Percentiles rank a stretch among this genome's conserved stretches.
phyloP scores from a whole-genome alignment of 2,888 invertebrate genomes.

The Alcis repandata region DNA sequence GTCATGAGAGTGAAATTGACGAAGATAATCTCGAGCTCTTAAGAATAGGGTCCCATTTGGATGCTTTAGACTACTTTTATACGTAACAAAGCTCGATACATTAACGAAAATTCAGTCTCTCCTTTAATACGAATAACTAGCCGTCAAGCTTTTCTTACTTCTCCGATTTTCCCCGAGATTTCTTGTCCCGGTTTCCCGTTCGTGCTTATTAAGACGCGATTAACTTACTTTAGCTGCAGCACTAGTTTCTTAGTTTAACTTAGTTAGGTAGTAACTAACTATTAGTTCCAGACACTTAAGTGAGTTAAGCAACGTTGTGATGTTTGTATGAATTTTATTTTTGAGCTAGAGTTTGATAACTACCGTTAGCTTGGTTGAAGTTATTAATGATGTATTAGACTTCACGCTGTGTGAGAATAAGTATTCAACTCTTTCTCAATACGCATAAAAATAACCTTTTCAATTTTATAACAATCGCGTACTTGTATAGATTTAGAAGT shows the following conservation, averaged over 20 bases:
- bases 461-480: too few relatives aligned
- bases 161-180: neutral
- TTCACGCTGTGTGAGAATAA: too few relatives aligned
- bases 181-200: slow-evolving; percentile 21
- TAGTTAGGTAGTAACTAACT: slow-evolving; percentile 20
- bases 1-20: too few relatives aligned
- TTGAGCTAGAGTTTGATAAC: neutral
- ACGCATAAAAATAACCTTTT: too few relatives aligned
- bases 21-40: too few relatives aligned
- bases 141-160: slow-evolving; percentile 1
- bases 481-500: too few relatives aligned
- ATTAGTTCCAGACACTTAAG: slow-evolving; percentile 26
- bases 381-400: too few relatives aligned
- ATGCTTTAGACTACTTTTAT: too few relatives aligned
- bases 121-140: neutral
- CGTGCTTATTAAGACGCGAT: slow-evolving; percentile 25
- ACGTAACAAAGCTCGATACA: too few relatives aligned
- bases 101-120: too few relatives aligned
- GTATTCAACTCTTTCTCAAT: too few relatives aligned
- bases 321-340: neutral
- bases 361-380: neutral
- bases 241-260: slow-evolving; percentile 35
- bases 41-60: too few relatives aligned
- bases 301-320: slow-evolving; percentile 10
- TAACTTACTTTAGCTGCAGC: slow-evolving; percentile 33